Conservation (phyloP, 1,140 invertebrate genomes). For the Sycobia sp. region DNA sequence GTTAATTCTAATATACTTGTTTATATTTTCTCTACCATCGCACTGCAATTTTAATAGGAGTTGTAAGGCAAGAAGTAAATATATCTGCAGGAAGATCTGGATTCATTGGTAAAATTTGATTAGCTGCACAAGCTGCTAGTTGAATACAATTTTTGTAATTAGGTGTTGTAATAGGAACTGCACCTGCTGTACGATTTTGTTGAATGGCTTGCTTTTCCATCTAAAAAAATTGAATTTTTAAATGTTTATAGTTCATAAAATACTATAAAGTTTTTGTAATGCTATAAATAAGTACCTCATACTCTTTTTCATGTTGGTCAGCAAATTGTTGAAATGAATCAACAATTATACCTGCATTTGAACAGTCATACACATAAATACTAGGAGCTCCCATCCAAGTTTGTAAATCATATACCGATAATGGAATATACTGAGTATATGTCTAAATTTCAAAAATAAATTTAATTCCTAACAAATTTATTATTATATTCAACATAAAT, state of each 20-base stretch:
- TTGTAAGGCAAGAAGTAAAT: slow-evolving; percentile 97
- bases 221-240: slow-evolving; percentile 33
- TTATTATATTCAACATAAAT: too few species aligned
- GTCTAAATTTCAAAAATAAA: slow-evolving; percentile 65
- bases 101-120: slow-evolving; percentile 95
- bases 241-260: background rate
- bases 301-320: slow-evolving; percentile 87
- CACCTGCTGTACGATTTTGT: slow-evolving; percentile 53
- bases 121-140: slow-evolving; percentile 89
- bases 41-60: slow-evolving; percentile 95
- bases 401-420: slow-evolving; percentile 97
- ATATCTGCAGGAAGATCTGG: slow-evolving; percentile 98
- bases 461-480: too few species aligned
- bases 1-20: background rate
- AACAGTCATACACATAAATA: slow-evolving; percentile 99
- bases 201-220: slow-evolving; percentile 56
- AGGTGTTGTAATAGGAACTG: slow-evolving; percentile 54
- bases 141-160: slow-evolving; percentile 93
- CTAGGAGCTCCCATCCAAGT: slow-evolving; percentile 99
- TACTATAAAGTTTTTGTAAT: background rate
- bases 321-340: slow-evolving; percentile 92
- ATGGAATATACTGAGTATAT: slow-evolving; percentile 98
- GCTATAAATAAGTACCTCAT: slow-evolving; percentile 65
- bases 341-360: slow-evolving; percentile 95
- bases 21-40: slow-evolving; percentile 70